phyloP scores from a whole-genome alignment of 2,888 invertebrate species.

The Teinopalpus imperialis region DNA sequence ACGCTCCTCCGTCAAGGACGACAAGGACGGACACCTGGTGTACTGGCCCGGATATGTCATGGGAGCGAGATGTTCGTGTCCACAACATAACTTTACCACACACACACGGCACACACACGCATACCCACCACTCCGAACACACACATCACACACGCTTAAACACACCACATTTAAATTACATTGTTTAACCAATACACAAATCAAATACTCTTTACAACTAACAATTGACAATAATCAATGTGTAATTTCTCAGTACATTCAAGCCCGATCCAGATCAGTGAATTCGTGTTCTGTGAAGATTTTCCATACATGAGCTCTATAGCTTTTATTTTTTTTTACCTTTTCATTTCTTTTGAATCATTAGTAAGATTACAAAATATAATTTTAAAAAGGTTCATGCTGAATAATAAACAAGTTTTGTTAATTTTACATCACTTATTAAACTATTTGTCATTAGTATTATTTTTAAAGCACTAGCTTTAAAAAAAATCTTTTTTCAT shows the following conservation, averaged over 20 bases:
- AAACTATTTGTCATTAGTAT: no score
- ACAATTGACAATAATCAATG: conserved; percentile 27
- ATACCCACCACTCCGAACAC: conserved; percentile 28
- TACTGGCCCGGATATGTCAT: conserved; percentile 99
- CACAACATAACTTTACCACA: conserved; percentile 79
- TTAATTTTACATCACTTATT: conserved; percentile 4
- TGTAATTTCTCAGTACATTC: conserved; percentile 34
- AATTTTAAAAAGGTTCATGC: not conserved
- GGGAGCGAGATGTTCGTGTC: conserved; percentile 99
- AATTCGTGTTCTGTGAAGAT: conserved; percentile 49
- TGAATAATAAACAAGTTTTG: conserved; percentile 1
- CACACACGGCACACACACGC: conserved; percentile 32
- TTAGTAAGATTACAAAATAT: not conserved
- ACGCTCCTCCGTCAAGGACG: conserved; percentile 97
- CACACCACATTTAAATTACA: conserved; percentile 31
- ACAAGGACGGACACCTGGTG: conserved; percentile 99
- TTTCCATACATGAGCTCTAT: conserved; percentile 30
- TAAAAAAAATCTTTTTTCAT: not conserved
- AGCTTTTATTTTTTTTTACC: conserved; percentile 38
- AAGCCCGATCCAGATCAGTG: conserved; percentile 46
- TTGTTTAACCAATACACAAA: conserved; percentile 23
- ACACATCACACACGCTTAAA: conserved; percentile 28
- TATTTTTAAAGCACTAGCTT: no score
- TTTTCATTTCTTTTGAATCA: conserved; percentile 33
- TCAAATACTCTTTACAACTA: conserved; percentile 28